These are phyloP conservation scores for Apotomis betuletana DNA, from an alignment of 2,888 invertebrate species.

Conservation along the genomic window DNA sequence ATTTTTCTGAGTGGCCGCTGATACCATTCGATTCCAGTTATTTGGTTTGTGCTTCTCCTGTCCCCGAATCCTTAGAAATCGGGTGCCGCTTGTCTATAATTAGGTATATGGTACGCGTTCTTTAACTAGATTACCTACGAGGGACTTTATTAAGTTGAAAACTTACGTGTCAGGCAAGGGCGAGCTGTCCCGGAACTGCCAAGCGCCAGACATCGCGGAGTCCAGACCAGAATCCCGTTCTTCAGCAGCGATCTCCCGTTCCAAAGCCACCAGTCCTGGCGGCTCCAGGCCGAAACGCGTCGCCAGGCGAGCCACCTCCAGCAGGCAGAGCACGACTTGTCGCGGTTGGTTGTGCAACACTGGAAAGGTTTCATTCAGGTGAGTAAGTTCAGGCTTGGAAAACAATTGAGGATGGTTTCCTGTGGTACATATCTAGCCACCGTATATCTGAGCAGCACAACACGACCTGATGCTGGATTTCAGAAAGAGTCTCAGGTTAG, in stretches of 20 bases:
- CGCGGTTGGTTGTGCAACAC: conserved; percentile 93
- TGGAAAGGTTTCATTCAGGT: conserved; percentile 44
- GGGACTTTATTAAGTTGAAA: neutral
- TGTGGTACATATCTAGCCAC: too few species aligned
- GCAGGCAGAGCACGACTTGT: conserved; percentile 91
- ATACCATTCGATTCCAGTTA: too few species aligned
- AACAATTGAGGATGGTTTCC: too few species aligned
- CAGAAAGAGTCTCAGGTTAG: too few species aligned
- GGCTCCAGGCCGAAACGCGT: conserved; percentile 91
- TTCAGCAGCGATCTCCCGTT: conserved; percentile 93
- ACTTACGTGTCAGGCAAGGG: conserved; percentile 65
- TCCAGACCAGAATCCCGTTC: conserved; percentile 86
- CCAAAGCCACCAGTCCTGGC: conserved; percentile 90
- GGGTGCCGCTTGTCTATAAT: too few species aligned
- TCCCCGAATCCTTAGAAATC: too few species aligned
- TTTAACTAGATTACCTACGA: too few species aligned
- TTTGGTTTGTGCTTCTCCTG: too few species aligned
- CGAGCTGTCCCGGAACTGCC: conserved; percentile 86
- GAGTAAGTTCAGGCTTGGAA: neutral
- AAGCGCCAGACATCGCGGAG: conserved; percentile 85
- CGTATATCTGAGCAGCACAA: too few species aligned
- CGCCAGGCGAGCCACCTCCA: conserved; percentile 93
- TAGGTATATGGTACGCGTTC: too few species aligned
- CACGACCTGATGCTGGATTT: too few species aligned
- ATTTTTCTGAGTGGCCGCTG: too few species aligned